Evolutionary conservation across 2,888 invertebrate species (phyloP), one percentile per base, ranked within the genome.

Genomic region (Archips crataeganus): DNA sequence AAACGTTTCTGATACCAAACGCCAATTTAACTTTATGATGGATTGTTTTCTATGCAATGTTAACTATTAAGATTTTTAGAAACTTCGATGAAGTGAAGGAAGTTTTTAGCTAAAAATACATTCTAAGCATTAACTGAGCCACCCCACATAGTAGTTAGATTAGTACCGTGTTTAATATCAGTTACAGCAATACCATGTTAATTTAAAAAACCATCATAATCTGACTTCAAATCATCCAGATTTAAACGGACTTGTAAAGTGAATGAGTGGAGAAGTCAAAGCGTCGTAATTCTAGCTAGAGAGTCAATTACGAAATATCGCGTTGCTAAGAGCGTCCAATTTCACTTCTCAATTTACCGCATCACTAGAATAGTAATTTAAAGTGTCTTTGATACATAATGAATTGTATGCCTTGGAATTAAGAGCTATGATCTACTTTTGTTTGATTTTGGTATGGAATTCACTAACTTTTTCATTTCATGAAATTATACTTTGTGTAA

Each of bases 251-350:
- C 32, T 57, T 11, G 32, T 32, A 57, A 32, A 32, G 57, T 10
- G 32, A 57, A 9, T 57, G 10, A 32, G 57, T 32, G 23, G 32
- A 32, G n/a, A 4, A 57, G 57, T 57, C 62, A 62, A 62, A 62
- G 45, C 62, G 11, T 23, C 45, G 62, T 23, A 23, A 62, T 6
- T 62, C 62, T 23, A 45, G 32, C 54, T 54, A 23, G 54, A 23
- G 15, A 23, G 23, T 23, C 62, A 62, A 62, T 62, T 62, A 62
- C 62, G 42, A 45, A 45, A 45, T 42, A 45, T 62, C 23, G 42
- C 23, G 45, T 42, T 23, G 62, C 62, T 62, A 42, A 15, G 10
- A 62, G 62, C 62, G 1, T 62, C 62, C 23, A 23, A 62, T 45
- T 62, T 13, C 45, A 45, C 32, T 57, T 15, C 23, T 57, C 3